Conservation (phyloP, 2,797 vertebrate species). For the Sebastes nivosus region DNA sequence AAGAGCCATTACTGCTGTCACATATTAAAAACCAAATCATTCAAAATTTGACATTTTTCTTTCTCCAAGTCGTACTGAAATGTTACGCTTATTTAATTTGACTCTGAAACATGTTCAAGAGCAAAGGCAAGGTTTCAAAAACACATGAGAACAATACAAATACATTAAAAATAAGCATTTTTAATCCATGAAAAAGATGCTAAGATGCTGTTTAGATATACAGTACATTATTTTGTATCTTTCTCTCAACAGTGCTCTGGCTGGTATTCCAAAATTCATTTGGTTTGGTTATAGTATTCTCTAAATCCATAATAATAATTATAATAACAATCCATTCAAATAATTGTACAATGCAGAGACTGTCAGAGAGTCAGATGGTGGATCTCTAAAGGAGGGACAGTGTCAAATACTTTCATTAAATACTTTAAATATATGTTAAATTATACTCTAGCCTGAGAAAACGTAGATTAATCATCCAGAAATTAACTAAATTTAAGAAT, state of each 20-base stretch:
- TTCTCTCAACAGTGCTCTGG: background rate
- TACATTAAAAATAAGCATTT: background rate
- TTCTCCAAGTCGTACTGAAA: background rate
- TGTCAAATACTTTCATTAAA: background rate
- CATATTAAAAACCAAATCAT: constrained; percentile 13
- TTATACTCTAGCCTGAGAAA: background rate
- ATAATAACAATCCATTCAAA: background rate
- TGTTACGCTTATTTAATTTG: background rate
- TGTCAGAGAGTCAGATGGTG: background rate
- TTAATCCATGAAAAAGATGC: background rate
- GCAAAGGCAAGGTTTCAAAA: background rate
- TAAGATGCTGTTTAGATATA: background rate
- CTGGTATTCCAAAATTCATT: background rate
- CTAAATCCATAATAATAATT: too few species aligned
- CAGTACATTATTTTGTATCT: too few species aligned
- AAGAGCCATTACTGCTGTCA: constrained; percentile 23
- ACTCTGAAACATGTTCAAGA: background rate
- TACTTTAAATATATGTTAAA: background rate
- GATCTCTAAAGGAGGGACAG: background rate
- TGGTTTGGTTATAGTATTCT: background rate
- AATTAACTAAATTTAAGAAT: background rate
- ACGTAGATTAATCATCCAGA: background rate
- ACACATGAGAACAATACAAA: background rate
- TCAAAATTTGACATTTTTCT: constrained; percentile 35
- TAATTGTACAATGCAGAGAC: background rate